Evolutionary conservation across 2,888 invertebrate species (phyloP).

Genomic region (Eulithis testata): DNA sequence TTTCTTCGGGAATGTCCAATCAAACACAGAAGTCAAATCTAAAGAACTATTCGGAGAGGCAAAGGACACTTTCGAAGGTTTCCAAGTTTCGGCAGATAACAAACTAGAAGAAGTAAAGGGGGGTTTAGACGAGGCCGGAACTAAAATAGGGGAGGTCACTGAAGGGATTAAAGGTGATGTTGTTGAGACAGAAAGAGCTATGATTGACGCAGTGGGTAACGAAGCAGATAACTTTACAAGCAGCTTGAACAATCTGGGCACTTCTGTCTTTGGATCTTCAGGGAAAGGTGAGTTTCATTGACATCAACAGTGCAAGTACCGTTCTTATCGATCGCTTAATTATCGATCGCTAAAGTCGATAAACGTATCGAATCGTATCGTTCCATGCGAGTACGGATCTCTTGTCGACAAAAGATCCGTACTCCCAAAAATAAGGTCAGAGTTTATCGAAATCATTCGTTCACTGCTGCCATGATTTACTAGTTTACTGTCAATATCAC

Average conservation of each 20-base stretch:
- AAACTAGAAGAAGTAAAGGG: constrained; percentile 73
- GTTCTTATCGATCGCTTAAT: too few species aligned
- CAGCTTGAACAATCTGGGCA: constrained; percentile 77
- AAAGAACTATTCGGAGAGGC: constrained; percentile 65
- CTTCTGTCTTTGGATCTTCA: constrained; percentile 76
- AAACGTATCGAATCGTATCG: too few species aligned
- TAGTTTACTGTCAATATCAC: too few species aligned
- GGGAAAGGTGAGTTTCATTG: constrained; percentile 68
- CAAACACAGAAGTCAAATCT: constrained; percentile 56
- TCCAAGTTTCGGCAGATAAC: constrained; percentile 77
- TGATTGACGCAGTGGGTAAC: constrained; percentile 56
- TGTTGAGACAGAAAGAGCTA: constrained; percentile 54
- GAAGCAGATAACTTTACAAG: constrained; percentile 76
- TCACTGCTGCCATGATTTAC: too few species aligned
- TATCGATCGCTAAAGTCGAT: too few species aligned
- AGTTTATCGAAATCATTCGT: too few species aligned
- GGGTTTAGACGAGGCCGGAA: constrained; percentile 59
- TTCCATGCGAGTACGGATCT: too few species aligned
- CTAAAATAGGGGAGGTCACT: constrained; percentile 59
- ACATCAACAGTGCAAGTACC: too few species aligned
- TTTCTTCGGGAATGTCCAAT: constrained; percentile 59
- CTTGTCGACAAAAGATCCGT: too few species aligned
- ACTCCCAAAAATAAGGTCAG: too few species aligned
- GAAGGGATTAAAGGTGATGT: constrained; percentile 51
- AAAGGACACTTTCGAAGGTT: constrained; percentile 71